Evolutionary conservation across 1,140 invertebrate species (phyloP).

Genomic region (Gryllus bimaculatus): DNA sequence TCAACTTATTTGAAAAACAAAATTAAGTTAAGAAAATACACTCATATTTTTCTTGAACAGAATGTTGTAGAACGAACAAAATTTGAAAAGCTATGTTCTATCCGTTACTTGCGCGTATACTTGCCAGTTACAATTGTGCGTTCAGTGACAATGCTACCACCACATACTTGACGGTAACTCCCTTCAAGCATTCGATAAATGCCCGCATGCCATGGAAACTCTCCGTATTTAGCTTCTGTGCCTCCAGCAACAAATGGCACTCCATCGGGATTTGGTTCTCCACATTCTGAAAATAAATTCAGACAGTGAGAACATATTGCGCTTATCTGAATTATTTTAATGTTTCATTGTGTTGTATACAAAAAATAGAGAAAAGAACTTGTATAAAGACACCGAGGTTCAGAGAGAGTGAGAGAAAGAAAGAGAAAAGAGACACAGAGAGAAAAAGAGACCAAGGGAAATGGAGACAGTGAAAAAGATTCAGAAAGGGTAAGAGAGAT

Average conservation of each 20-base stretch:
- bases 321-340: too few relatives aligned
- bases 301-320: too few relatives aligned
- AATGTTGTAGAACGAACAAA: too few relatives aligned
- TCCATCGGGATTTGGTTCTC: constrained; percentile 31
- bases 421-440: not conserved
- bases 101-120: not conserved
- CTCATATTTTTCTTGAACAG: too few relatives aligned
- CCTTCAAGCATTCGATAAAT: constrained; percentile 34
- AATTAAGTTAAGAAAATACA: too few relatives aligned
- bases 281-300: constrained; percentile 33
- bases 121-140: constrained; percentile 30
- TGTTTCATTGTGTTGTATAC: not conserved
- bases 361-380: not conserved
- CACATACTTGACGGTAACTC: constrained; percentile 39
- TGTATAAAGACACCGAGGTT: not conserved
- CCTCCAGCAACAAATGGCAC: constrained; percentile 33
- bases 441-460: not conserved
- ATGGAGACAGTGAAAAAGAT: not conserved
- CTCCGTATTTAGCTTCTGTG: constrained; percentile 30
- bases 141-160: constrained; percentile 36
- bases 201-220: constrained; percentile 47
- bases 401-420: not conserved
- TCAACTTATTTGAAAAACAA: too few relatives aligned
- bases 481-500: too few relatives aligned
- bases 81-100: too few relatives aligned